phyloP scores from a whole-genome alignment of 2,797 vertebrate genomes.

The Betta splendens region DNA sequence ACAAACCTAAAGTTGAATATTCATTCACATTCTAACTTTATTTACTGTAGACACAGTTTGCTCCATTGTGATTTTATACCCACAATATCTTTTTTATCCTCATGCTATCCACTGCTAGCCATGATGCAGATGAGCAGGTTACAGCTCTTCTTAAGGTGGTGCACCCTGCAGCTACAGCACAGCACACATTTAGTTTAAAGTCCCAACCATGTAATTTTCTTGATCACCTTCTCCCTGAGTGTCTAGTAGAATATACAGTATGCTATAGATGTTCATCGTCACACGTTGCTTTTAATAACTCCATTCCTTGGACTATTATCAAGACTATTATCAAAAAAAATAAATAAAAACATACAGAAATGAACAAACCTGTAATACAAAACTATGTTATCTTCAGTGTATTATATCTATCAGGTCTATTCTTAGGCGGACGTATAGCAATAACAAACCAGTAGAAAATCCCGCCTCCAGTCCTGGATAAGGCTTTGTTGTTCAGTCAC shows the following conservation, averaged over 20 bases:
- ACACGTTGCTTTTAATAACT: constrained; percentile 19
- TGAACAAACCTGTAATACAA: neutral
- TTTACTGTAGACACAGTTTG: neutral
- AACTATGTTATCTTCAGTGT: constrained; percentile 17
- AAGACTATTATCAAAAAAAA: neutral
- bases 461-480: constrained; percentile 46
- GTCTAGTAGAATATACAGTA: constrained; percentile 8
- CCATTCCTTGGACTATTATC: constrained; percentile 5
- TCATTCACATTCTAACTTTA: too few species aligned
- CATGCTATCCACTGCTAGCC: neutral
- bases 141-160: too few species aligned
- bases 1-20: too few species aligned
- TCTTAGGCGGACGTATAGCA: constrained; percentile 47
- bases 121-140: too few species aligned
- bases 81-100: neutral
- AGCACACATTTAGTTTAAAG: constrained; percentile 5
- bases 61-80: neutral
- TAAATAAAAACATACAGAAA: neutral
- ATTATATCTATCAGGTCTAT: constrained; percentile 21
- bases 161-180: too few species aligned
- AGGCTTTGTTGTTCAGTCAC: constrained; percentile 56
- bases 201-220: constrained; percentile 4
- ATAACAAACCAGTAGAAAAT: constrained; percentile 49
- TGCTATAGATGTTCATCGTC: constrained; percentile 11
- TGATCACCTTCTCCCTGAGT: constrained; percentile 9